phyloP scores from a whole-genome alignment of 2,888 invertebrate genomes.

The Dynastes tityus region DNA sequence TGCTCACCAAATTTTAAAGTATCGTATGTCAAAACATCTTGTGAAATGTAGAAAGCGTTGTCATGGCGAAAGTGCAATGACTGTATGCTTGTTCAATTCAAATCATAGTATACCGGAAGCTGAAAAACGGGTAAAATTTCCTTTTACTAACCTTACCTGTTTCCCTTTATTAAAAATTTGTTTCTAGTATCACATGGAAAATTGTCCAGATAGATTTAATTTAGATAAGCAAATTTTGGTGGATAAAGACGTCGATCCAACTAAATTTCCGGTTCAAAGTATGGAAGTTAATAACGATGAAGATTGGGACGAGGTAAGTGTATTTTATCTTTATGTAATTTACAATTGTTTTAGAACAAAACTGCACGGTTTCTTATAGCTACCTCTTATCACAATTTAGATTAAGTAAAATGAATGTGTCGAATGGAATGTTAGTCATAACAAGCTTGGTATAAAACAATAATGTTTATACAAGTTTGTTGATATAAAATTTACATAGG shows the following conservation, averaged over 20 bases:
- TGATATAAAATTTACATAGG: too few species aligned
- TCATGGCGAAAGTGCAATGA: conserved; percentile 19
- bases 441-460: too few species aligned
- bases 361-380: too few species aligned
- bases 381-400: too few species aligned
- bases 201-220: conserved; percentile 27
- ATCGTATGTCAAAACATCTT: conserved; percentile 24
- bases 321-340: background rate
- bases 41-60: conserved; percentile 23
- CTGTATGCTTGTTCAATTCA: conserved; percentile 31
- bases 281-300: conserved; percentile 6
- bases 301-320: conserved; percentile 35
- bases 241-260: background rate
- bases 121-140: conserved; percentile 9
- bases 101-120: conserved; percentile 18
- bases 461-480: too few species aligned
- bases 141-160: too few species aligned
- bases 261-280: conserved; percentile 9
- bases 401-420: too few species aligned
- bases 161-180: background rate
- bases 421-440: too few species aligned
- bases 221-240: conserved; percentile 33
- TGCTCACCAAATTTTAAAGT: conserved; percentile 33
- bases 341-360: too few species aligned
- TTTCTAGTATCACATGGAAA: conserved; percentile 23